phyloP scores from a whole-genome alignment of 1,140 invertebrate genomes.

The Potamilus streckersoni region DNA sequence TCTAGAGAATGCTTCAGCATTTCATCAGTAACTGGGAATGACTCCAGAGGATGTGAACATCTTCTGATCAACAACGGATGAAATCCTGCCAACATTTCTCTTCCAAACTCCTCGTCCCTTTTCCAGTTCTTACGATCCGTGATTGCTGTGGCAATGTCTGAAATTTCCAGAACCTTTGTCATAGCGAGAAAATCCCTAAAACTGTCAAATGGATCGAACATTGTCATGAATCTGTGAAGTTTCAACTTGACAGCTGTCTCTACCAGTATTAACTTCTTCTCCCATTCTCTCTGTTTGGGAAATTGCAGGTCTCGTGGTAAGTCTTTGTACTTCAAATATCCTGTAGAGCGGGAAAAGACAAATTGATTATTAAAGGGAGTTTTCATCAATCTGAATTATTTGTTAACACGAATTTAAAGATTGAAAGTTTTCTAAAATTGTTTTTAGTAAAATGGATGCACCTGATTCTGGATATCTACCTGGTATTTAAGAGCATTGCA shows the following conservation, averaged over 20 bases:
- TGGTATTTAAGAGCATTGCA: constrained; percentile 5
- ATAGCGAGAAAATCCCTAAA: constrained; percentile 18
- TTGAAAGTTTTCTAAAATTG: not conserved
- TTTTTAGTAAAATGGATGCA: not conserved
- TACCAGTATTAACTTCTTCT: constrained; percentile 24
- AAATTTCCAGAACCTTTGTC: constrained; percentile 8
- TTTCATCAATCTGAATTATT: not conserved
- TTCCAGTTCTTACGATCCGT: constrained; percentile 18
- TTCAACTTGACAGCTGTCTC: constrained; percentile 21
- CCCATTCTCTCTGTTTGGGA: constrained; percentile 9
- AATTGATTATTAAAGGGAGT: not conserved
- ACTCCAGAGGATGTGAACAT: constrained; percentile 1
- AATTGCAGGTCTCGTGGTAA: constrained; percentile 18
- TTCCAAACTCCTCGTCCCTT: constrained; percentile 24
- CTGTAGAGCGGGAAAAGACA: constrained; percentile 2
- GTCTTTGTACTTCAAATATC: constrained; percentile 8
- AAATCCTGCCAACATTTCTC: constrained; percentile 16
- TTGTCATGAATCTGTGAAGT: constrained; percentile 13
- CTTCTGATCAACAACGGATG: constrained; percentile 22
- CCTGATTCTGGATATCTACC: not conserved
- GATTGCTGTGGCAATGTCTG: constrained; percentile 14
- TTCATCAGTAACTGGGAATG: constrained; percentile 30
- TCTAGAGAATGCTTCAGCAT: constrained; percentile 21
- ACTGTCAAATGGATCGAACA: constrained; percentile 22
- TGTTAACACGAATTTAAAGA: constrained; percentile 10